phyloP scores from a whole-genome alignment of 2,113 vertebrate species.

The Lipotes vexillifer region DNA sequence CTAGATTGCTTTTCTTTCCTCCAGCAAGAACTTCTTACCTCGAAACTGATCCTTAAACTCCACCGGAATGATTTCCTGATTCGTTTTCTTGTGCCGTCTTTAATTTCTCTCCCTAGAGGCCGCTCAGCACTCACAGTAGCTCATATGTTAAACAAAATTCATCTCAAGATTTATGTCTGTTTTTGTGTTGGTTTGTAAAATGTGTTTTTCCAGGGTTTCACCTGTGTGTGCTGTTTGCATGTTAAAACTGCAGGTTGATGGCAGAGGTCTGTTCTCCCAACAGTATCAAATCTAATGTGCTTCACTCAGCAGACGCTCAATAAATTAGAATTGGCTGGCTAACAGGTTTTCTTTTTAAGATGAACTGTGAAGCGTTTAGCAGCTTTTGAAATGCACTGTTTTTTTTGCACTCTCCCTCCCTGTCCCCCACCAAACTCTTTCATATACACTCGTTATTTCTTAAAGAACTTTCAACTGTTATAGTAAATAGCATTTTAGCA shows the following conservation, averaged over 20 bases:
- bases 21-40: neutral
- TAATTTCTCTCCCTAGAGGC: neutral
- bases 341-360: neutral
- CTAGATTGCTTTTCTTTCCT: neutral
- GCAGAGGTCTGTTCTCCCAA: neutral
- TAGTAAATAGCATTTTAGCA: neutral
- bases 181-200: neutral
- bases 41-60: neutral
- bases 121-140: neutral
- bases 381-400: neutral
- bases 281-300: neutral
- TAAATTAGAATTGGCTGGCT: neutral
- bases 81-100: neutral
- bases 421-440: neutral
- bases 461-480: neutral
- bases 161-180: neutral
- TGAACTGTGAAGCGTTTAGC: constrained; percentile 3
- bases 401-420: neutral
- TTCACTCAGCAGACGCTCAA: neutral
- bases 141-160: neutral
- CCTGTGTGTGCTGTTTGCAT: neutral
- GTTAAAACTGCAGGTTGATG: neutral
- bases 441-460: neutral
- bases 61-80: neutral
- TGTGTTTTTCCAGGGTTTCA: neutral